Conservation (phyloP, 92 coral and sea anemone genomes). For the Montipora capitata region DNA sequence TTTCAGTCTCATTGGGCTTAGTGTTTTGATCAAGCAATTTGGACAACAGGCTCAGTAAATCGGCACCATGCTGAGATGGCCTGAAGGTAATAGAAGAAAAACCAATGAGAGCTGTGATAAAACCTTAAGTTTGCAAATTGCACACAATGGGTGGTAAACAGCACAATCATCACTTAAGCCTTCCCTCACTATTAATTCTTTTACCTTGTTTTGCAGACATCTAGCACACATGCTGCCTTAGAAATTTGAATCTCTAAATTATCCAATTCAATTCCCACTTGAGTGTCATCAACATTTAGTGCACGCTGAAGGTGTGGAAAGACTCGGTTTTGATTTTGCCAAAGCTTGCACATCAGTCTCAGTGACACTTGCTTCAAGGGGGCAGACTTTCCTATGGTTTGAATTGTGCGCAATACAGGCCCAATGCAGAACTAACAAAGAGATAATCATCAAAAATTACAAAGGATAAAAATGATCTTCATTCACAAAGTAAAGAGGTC, state of each 20-base stretch:
- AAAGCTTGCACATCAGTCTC: conserved; percentile 88
- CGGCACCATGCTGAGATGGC: conserved; percentile 94
- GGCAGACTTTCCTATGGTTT: conserved; percentile 81
- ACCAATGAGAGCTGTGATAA: too few species aligned
- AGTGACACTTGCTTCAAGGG: conserved; percentile 79
- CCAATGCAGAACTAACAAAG: conserved; percentile 79
- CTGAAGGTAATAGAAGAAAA: conserved; percentile 40
- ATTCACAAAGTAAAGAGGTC: too few species aligned
- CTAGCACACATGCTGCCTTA: conserved; percentile 91
- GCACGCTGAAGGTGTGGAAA: conserved; percentile 89
- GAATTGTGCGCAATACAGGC: conserved; percentile 84
- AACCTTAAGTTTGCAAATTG: too few species aligned
- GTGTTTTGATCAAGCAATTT: conserved; percentile 84
- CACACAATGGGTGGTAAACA: too few species aligned
- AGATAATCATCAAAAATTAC: background rate
- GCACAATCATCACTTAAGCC: too few species aligned
- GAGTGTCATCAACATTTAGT: conserved; percentile 72
- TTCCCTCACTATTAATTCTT: background rate
- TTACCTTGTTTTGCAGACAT: conserved; percentile 90
- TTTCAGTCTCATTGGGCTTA: conserved; percentile 43
- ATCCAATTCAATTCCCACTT: conserved; percentile 48
- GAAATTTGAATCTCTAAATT: conserved; percentile 85
- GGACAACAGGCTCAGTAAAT: conserved; percentile 83
- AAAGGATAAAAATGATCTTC: too few species aligned
- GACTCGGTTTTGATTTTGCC: conserved; percentile 91